Conservation (phyloP, 2,113 vertebrate species). For the Cochlearius cochlearius region DNA sequence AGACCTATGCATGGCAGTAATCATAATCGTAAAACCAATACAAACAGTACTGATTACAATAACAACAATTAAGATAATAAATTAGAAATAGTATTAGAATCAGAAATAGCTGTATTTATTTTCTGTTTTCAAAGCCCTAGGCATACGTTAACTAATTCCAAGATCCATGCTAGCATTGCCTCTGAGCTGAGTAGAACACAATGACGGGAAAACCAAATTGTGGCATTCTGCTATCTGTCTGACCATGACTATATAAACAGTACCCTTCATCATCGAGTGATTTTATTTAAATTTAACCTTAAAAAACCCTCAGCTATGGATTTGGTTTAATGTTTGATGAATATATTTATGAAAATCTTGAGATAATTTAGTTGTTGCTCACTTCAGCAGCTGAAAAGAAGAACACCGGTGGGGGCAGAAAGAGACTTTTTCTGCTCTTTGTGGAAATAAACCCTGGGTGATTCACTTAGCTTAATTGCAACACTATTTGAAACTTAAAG, state of each 20-base stretch:
- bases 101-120: background rate
- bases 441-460: background rate
- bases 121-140: background rate
- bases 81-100: background rate
- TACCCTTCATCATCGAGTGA: background rate
- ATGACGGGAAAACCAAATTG: background rate
- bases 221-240: background rate
- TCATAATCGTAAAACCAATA: background rate
- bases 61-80: background rate
- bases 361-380: background rate
- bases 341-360: background rate
- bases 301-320: background rate
- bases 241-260: background rate
- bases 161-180: background rate
- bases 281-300: background rate
- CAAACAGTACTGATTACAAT: background rate
- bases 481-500: background rate
- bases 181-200: background rate
- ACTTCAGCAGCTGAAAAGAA: background rate
- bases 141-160: background rate
- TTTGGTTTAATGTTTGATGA: background rate
- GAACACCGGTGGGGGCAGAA: background rate
- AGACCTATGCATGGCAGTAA: background rate
- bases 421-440: background rate
- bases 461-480: background rate